These are phyloP conservation scores for Stichopus horrens DNA, from an alignment of 53 echinoderm and acorn worm genomes.

Conservation along the genomic window DNA sequence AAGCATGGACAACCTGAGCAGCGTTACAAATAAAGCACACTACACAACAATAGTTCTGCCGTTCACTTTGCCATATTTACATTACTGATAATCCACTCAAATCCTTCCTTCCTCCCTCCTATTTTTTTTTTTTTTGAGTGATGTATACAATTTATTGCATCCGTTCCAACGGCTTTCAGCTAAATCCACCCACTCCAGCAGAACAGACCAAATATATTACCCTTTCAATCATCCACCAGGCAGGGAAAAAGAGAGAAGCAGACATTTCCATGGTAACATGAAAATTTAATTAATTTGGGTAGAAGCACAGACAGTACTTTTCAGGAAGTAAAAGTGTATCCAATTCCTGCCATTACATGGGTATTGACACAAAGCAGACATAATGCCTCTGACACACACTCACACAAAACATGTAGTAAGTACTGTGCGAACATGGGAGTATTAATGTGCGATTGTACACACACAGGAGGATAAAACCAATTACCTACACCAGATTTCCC, in stretches of 20 bases:
- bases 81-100: no score
- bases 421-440: background rate
- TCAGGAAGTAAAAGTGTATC: background rate
- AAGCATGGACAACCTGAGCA: no score
- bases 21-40: no score
- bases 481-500: no score
- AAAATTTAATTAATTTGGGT: conserved; percentile 39
- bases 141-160: conserved; percentile 3
- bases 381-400: background rate
- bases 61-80: no score
- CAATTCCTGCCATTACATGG: background rate
- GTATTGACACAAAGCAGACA: conserved; percentile 24
- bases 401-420: background rate
- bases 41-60: no score
- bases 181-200: background rate
- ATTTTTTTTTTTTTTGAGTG: background rate
- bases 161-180: background rate
- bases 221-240: background rate
- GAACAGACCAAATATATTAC: conserved; percentile 3
- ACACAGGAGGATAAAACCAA: no score
- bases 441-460: no score
- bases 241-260: background rate
- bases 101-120: no score
- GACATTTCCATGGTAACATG: conserved; percentile 2
- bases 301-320: background rate